phyloP scores from a whole-genome alignment of 2,113 vertebrate genomes.

The Hemichromis elongatus region DNA sequence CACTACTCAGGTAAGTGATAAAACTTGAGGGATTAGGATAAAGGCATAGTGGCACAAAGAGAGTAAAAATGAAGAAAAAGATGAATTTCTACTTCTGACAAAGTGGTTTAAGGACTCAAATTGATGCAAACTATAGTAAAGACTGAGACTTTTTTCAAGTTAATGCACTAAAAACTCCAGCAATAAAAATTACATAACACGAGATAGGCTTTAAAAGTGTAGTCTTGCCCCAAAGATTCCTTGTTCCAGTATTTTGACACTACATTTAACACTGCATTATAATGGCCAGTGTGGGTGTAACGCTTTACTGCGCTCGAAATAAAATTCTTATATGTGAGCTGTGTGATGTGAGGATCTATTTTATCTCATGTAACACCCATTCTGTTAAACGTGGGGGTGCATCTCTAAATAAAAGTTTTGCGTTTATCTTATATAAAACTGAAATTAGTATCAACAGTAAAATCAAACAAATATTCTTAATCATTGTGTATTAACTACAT shows the following conservation, averaged over 20 bases:
- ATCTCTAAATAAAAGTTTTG: not conserved
- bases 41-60: not conserved
- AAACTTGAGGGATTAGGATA: not conserved
- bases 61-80: not conserved
- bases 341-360: not conserved
- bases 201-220: not conserved
- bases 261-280: not conserved
- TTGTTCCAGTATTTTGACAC: not conserved
- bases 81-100: not conserved
- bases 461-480: not conserved
- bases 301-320: not conserved
- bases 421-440: not conserved
- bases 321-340: not conserved
- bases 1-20: not conserved
- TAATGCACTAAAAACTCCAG: not conserved
- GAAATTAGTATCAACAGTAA: not conserved
- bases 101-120: not conserved
- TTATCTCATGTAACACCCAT: not conserved
- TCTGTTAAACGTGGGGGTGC: not conserved
- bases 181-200: not conserved
- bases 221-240: not conserved
- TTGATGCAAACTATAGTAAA: not conserved
- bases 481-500: not conserved
- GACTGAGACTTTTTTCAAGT: not conserved
- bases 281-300: not conserved